Base-by-base conservation (phyloP, 2,888 invertebrate genomes). In the Panopea generosa region DNA sequence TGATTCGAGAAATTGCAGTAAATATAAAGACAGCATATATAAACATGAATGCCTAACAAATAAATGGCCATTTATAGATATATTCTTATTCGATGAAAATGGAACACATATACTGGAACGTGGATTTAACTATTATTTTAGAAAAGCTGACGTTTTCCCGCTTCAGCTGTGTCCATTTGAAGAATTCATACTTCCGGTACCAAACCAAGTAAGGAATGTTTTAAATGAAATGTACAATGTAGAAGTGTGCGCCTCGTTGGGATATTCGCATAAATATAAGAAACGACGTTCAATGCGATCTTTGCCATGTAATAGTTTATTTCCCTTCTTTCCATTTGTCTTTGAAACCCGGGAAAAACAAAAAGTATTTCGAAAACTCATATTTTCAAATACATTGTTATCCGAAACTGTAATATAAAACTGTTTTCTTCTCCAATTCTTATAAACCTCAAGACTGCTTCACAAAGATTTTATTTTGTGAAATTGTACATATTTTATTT, bases 61-160 rank as follows among this genome's bases (percentile, higher is more conserved):
- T 43, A 57, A 52, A 38, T 84, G 82, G 82, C 84, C 84, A 11
- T 84, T 68, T 63, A 57, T 84, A 22, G 84, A 84, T 43, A 76
- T 84, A 24, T 80, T 82, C 57, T 67, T 78, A 43, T 84, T 71
- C 61, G 43, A 49, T 7, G 79, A 82, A 62, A 84, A 84, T 60
- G 61, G 61, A 18, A 84, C 84, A 2, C 82, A 84, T 57, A 69
- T 82, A 1, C 79, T 77, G 77, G 84, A 84, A 47, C 40, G 53
- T n/a, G 67, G 26, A 11, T 52, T 65, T 45, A 61, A 68, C 33
- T 83, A 83, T 29, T 61, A 40, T 18, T 84, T 56, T 55, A 16
- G 24, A 14, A 84, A 80, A 43, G n/a, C 16, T 16, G 77, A 79
- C 16, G 67, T 84, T 26, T 84, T 79, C 63, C 84, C 84, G 9